Percentiles rank a stretch among this genome's conserved stretches.
These are phyloP conservation scores for Leptoteleia sp. DNA, from an alignment of 1,140 invertebrate genomes.

Conservation along the genomic window DNA sequence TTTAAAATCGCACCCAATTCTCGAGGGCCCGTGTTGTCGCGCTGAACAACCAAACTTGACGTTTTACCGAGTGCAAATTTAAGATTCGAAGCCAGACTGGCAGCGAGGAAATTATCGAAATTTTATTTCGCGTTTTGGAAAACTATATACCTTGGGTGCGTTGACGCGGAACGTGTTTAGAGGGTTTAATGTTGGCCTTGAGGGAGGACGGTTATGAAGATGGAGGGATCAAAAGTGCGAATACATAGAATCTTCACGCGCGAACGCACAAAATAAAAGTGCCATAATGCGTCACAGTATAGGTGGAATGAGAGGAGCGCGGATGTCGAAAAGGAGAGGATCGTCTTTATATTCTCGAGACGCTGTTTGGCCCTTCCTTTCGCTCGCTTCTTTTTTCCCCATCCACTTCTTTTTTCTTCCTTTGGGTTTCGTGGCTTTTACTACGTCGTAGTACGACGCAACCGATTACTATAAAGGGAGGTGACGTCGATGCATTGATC, in stretches of 20 bases:
- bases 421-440: constrained; percentile 53
- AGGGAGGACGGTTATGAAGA: constrained; percentile 44
- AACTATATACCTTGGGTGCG: constrained; percentile 23
- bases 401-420: constrained; percentile 11
- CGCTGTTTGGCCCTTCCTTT: constrained; percentile 46
- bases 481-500: constrained; percentile 56
- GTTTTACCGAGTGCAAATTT: too few relatives aligned
- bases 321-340: constrained; percentile 55
- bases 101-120: too few relatives aligned
- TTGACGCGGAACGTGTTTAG: constrained; percentile 30
- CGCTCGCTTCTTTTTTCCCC: constrained; percentile 9
- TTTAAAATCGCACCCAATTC: neutral
- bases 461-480: constrained; percentile 64
- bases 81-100: too few relatives aligned
- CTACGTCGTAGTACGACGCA: constrained; percentile 61
- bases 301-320: constrained; percentile 37
- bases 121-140: constrained; percentile 7
- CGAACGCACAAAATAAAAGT: constrained; percentile 65
- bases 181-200: constrained; percentile 49
- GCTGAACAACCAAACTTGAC: too few relatives aligned
- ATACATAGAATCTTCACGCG: constrained; percentile 64
- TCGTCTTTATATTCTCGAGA: constrained; percentile 62
- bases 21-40: too few relatives aligned
- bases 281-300: constrained; percentile 52
- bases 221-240: constrained; percentile 54